Evolutionary conservation across 2,797 vertebrate genomes (phyloP).

Genomic region (Trachops cirrhosus): DNA sequence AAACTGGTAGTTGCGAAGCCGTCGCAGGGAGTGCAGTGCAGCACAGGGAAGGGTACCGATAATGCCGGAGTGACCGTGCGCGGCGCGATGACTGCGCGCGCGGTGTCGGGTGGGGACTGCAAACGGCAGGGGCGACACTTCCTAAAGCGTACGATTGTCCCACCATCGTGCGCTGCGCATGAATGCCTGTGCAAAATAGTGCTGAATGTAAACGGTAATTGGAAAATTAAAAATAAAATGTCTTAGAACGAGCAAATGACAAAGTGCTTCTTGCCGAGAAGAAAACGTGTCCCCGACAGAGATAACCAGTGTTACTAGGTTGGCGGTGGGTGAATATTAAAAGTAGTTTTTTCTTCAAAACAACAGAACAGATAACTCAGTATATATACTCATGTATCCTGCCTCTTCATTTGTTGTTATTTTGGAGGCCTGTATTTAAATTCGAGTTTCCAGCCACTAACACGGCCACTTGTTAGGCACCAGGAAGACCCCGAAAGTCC

Average conservation of each 20-base stretch:
- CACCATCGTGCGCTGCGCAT: background rate
- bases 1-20: background rate
- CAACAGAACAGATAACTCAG: background rate
- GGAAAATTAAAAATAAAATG: background rate
- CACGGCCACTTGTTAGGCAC: background rate
- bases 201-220: background rate
- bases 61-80: background rate
- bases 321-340: background rate
- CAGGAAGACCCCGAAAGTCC: background rate
- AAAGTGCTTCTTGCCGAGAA: background rate
- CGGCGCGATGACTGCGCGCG: accelerated
- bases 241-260: background rate
- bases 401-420: background rate
- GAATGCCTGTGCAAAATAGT: no score
- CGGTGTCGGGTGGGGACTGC: background rate
- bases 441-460: background rate
- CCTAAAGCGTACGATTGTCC: background rate
- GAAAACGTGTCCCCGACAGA: background rate
- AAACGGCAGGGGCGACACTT: no score
- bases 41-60: no score
- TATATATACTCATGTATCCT: background rate
- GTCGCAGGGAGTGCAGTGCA: background rate
- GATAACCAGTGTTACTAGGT: background rate
- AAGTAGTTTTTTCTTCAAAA: background rate
- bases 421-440: background rate